Evolutionary conservation across 2,888 invertebrate species (phyloP), one percentile per base, ranked within the genome.

Genomic region (Tenodera sinensis): DNA sequence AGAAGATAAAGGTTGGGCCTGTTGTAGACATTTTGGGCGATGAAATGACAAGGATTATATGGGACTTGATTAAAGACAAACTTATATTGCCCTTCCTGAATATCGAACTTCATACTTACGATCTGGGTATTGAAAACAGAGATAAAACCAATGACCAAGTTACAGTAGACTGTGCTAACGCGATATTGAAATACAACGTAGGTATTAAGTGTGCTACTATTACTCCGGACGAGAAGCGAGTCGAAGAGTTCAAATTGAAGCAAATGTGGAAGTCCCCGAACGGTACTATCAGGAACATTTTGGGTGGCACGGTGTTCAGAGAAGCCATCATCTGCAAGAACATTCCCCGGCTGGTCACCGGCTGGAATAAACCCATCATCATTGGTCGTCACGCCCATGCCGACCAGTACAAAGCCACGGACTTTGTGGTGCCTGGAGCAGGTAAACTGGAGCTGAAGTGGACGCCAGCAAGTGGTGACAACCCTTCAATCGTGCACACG

Each of bases 131-230:
- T 91, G 98, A 99, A 94, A 95, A 98, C 93, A 96, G 99, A 90
- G 99, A 99, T 93, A 95, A 96, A 91, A 99, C 99, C 87, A 95
- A 97, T 90, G 99, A 99, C 93, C 96, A 98, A 94, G 98, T 99
- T 3, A 99, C 99, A 0, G 94, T 99, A 91, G 99, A 99, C 91
- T 98, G 99, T 93, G 99, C 99, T 12, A 96, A 99, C 93, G 99
- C 99, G 25, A 96, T 99, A 89, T 97, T 98, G 93, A 98, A 98
- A 93, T 99, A 98, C 94, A 99, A 98, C 93, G 99, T 99, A 88
- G 99, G 99, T 83, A 98, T 99, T 91, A 99, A 99, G 93, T 99
- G 99, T 94, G 99, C 99, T 34, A 98, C 99, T 3, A 99, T 99
- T 91, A 99, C 99, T 0, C 99, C 99, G 2, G 99, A 99, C 93